Base-by-base conservation (phyloP, 2,888 invertebrate species). In the Hyles lineata region DNA sequence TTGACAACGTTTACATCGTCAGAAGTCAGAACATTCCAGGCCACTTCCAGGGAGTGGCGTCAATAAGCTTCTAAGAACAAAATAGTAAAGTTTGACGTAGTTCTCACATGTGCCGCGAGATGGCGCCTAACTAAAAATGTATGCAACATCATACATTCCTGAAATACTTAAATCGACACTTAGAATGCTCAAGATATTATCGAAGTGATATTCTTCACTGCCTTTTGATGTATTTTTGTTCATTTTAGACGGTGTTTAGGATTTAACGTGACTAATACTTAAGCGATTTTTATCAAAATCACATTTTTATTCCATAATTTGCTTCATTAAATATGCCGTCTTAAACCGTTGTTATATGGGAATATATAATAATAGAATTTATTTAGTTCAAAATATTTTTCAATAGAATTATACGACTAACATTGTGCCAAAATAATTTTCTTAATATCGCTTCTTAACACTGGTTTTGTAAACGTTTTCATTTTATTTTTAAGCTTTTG, bases 1-100 rank as follows among this genome's bases (percentile, higher is more conserved):
- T 79, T 95, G 75, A 85, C 93, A 5, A 94, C 95, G 0, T 95
- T 95, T 81, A 89, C 94, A n/a, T 91, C 95, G 32, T 93, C 94
- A 4, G 95, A 95, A 88, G 94, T 95, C 0, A 88, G 95, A 76
- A 94, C 95, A 0, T 95, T 95, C 91, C 95, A 95, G 81, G 93
- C 95, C 8, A 88, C 93, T 1, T 87, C 92, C 1, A 88, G 94
- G 75, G 92, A 92, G 75, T 95, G 95, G 95, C 88, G 91, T 70
- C 90, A 94, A 76, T 92, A 89, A 23, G 23, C 60, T 11, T 59
- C 15, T 9, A 25, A 11, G 55, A 71, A 19, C 21, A 35, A 21
- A 35, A 7, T 50, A 1, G 43, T 2, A n/a, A 23, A 67, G 43
- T 25, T 58, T 21, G 19, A 63, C 29, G 11, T 59, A 67, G 63